A percentile compares a stretch with the other conserved stretches of the same genome.
These are phyloP conservation scores for Plectropomus leopardus DNA, from an alignment of 2,113 vertebrate genomes.

Conservation along the genomic window DNA sequence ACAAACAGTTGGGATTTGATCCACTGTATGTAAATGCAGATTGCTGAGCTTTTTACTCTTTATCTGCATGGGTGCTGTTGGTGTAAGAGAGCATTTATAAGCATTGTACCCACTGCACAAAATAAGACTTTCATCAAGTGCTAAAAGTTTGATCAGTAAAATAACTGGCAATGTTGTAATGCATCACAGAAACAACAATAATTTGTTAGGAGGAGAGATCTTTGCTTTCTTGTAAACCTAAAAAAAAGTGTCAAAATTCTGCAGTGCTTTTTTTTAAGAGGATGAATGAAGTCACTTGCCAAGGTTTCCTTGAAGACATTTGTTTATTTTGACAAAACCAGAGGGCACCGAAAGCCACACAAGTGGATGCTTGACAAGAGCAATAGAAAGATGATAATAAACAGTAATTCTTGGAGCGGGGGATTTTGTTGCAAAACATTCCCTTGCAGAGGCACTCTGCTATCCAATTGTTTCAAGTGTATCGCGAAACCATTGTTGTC, in stretches of 20 bases:
- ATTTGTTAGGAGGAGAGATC: no score
- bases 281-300: conserved; percentile 28
- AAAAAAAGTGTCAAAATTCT: conserved; percentile 20
- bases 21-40: not conserved
- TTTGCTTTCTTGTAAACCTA: conserved; percentile 14
- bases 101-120: not conserved
- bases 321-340: conserved; percentile 58
- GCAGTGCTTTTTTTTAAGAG: conserved; percentile 30
- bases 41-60: not conserved
- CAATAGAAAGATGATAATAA: conserved; percentile 63
- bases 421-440: conserved; percentile 13
- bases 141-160: conserved; percentile 8
- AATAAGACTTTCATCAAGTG: not conserved
- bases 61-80: not conserved
- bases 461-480: not conserved
- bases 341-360: conserved; percentile 51
- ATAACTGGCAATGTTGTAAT: conserved; percentile 13
- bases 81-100: not conserved
- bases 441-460: not conserved
- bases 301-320: conserved; percentile 42
- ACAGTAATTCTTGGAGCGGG: conserved; percentile 22
- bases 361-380: conserved; percentile 55
- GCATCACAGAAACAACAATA: not conserved
- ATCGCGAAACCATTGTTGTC: not conserved
- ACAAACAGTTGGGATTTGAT: not conserved